Conservation (phyloP, 2,797 vertebrate species). For the Gymnodraco acuticeps region DNA sequence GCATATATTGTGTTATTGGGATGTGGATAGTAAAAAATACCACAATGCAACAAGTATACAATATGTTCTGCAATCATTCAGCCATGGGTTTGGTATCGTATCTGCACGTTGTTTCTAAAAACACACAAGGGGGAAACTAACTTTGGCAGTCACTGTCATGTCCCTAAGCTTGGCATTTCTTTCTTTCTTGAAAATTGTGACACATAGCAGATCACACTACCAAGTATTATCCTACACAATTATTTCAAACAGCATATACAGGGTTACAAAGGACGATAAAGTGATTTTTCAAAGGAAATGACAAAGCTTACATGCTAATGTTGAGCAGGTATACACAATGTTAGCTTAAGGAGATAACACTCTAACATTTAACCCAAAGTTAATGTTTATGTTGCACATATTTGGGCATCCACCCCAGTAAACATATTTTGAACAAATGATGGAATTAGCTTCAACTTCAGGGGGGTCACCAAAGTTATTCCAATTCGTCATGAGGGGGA, state of each 20-base stretch:
- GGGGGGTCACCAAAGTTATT: not conserved
- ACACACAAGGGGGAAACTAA: not conserved
- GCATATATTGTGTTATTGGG: constrained; percentile 21
- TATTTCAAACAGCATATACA: not conserved
- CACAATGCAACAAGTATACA: not conserved
- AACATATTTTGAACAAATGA: not conserved
- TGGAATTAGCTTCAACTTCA: not conserved
- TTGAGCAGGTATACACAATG: not conserved
- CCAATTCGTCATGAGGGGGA: not conserved
- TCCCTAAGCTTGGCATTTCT: not conserved
- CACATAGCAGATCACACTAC: not conserved
- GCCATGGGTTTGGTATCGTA: not conserved
- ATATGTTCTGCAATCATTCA: not conserved
- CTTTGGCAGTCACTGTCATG: not conserved
- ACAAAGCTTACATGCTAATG: too few species aligned
- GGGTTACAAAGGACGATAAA: not conserved
- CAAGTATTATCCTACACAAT: not conserved
- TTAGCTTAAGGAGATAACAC: not conserved
- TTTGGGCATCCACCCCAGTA: too few species aligned
- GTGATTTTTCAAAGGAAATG: not conserved
- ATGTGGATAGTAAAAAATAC: constrained; percentile 1
- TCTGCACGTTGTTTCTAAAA: not conserved
- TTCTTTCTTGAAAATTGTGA: not conserved
- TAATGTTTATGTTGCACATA: not conserved
- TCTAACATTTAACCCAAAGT: not conserved